Evolutionary conservation across 2,797 vertebrate genomes (phyloP).

Genomic region (Hippocampus kuda): DNA sequence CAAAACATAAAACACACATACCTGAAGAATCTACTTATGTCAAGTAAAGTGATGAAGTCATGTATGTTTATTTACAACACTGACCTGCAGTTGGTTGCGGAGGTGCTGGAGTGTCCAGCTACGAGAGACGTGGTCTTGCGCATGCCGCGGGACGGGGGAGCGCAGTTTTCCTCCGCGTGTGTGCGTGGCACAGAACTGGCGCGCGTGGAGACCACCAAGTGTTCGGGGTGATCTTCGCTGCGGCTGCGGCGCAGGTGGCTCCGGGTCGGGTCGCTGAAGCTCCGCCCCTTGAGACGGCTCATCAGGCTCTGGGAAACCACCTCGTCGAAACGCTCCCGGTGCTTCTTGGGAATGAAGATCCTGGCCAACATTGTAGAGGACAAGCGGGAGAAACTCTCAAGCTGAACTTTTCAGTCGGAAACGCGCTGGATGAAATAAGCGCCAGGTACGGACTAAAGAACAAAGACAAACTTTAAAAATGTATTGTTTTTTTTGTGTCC

Average conservation of each 20-base stretch:
- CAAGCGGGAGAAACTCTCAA: neutral
- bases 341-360: slow-evolving; percentile 99
- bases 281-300: slow-evolving; percentile 83
- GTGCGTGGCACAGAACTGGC: slow-evolving; percentile 90
- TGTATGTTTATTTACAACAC: neutral
- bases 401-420: neutral
- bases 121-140: slow-evolving; percentile 80
- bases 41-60: too few species aligned
- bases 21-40: too few species aligned
- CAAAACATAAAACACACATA: too few species aligned
- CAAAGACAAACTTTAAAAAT: too few species aligned
- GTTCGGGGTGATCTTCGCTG: slow-evolving; percentile 88
- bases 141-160: slow-evolving; percentile 66
- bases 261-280: slow-evolving; percentile 74
- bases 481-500: slow-evolving; percentile 10
- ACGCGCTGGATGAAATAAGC: neutral
- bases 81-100: slow-evolving; percentile 79
- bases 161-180: slow-evolving; percentile 72
- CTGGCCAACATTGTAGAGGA: slow-evolving; percentile 61
- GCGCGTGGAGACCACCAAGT: slow-evolving; percentile 86
- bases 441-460: too few species aligned
- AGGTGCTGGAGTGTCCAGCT: slow-evolving; percentile 68
- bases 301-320: slow-evolving; percentile 92
- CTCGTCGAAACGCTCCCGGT: slow-evolving; percentile 92
- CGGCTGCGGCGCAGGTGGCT: slow-evolving; percentile 85